Evolutionary conservation across 2,888 invertebrate species (phyloP), one percentile per base, ranked within the genome.

Genomic region (Embidobia sp.): DNA sequence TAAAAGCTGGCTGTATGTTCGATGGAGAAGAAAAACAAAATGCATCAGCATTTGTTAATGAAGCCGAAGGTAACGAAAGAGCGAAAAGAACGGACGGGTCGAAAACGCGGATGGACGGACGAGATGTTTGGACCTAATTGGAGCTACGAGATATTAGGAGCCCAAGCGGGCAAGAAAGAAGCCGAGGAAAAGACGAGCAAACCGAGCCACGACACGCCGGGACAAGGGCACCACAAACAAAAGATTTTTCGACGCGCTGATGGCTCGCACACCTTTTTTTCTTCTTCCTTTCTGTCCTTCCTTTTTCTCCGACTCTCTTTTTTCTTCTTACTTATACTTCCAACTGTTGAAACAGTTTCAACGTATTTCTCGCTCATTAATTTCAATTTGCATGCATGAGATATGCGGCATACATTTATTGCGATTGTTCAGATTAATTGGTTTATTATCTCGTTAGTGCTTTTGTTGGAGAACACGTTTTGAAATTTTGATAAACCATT

Each of bases 41-140:
- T 86, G 86, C 87, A 86, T 87, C 87, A 87, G 86, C 85, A 87
- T 88, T 89, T 88, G 88, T 89, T 89, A 89, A 89, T 89, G 89
- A 89, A 89, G 88, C 88, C 85, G 86, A 87, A 86, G 86, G 84
- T 85, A 85, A 42, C 84, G 79, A 46, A 44, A 31, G 42, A 33
- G 29, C 55, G 16, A 26, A 42, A 31, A 66, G 77, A 73, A 79
- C 81, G 82, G 78, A 80, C 80, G 78, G 79, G 75, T 84, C 81
- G 77, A 78, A 80, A 81, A 80, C 80, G 80, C 83, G 82, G 80
- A 82, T 27, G 78, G 72, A 78, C 69, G 77, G 77, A 81, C 70
- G 78, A 81, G 81, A 82, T 84, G 84, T 85, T 87, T 83, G 85
- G 84, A 88, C 88, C 89, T 89, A 89, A 89, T 89, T 89, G 89